Percentiles rank a stretch among this genome's conserved stretches.
Conservation (phyloP, 2,888 invertebrate species). For the Drosophila lacicola region DNA sequence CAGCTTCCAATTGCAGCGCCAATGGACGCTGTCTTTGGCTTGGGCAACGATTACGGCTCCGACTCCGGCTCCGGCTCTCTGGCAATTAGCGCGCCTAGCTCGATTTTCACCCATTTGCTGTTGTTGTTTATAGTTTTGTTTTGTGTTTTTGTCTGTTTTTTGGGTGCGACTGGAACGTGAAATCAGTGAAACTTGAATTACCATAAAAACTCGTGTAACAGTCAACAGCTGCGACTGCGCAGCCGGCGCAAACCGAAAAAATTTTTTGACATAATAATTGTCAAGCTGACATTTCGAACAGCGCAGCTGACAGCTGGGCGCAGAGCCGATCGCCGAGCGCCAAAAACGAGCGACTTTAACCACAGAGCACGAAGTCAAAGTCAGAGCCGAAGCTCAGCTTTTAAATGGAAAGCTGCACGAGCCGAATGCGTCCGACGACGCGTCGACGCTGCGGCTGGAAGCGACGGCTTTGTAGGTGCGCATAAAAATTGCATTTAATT, state of each 20-base stretch:
- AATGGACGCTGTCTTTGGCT: slow-evolving; percentile 31
- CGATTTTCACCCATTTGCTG: slow-evolving; percentile 58
- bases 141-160: slow-evolving; percentile 53
- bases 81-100: slow-evolving; percentile 72
- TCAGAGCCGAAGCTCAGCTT: slow-evolving; percentile 20
- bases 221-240: slow-evolving; percentile 76
- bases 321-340: slow-evolving; percentile 14
- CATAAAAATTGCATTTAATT: slow-evolving; percentile 83
- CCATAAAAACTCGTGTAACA: slow-evolving; percentile 80
- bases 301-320: slow-evolving; percentile 79
- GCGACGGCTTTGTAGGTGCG: slow-evolving; percentile 69
- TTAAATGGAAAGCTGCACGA: slow-evolving; percentile 64
- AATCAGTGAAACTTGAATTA: slow-evolving; percentile 80
- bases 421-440: slow-evolving; percentile 29
- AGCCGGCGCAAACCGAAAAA: slow-evolving; percentile 59
- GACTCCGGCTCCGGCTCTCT: slow-evolving; percentile 1
- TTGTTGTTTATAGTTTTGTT: slow-evolving; percentile 20
- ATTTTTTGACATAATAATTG: slow-evolving; percentile 82
- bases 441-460: slow-evolving; percentile 5
- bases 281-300: slow-evolving; percentile 83
- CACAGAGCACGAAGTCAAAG: slow-evolving; percentile 22
- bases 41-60: slow-evolving; percentile 9
- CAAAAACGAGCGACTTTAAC: slow-evolving; percentile 7
- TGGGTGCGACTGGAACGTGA: slow-evolving; percentile 74
- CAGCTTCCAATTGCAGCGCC: slow-evolving; percentile 21